Evolutionary conservation across 2,797 vertebrate species (phyloP), one percentile per base, ranked within the genome.

Genomic region (Astyanax mexicanus): DNA sequence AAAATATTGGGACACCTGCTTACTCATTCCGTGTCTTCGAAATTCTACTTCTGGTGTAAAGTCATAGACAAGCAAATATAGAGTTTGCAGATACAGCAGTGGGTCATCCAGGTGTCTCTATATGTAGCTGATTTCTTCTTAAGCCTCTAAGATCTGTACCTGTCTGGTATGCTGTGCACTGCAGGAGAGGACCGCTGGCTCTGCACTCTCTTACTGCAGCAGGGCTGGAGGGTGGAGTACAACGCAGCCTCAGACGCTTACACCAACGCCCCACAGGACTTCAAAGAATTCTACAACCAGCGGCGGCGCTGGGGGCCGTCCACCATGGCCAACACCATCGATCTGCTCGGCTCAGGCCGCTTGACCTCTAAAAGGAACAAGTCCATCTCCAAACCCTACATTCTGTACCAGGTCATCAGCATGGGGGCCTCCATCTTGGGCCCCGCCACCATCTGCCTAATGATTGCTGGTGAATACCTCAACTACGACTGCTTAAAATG

Each of bases 101-200:
- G n/a, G n/a, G n/a, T n/a, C n/a, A n/a, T n/a, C n/a, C n/a, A n/a
- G n/a, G n/a, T n/a, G n/a, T n/a, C n/a, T n/a, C n/a, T n/a, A n/a
- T n/a, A n/a, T n/a, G n/a, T n/a, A n/a, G n/a, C n/a, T n/a, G n/a
- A n/a, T n/a, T n/a, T n/a, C n/a, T n/a, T n/a, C n/a, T n/a, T n/a
- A n/a, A n/a, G n/a, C n/a, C n/a, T n/a, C n/a, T n/a, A n/a, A n/a
- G n/a, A n/a, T n/a, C n/a, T 45, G 44, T 47, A 47, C 47, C 17
- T n/a, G 7, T 19, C 23, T 52, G 49, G 51, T 1, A n/a, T 3
- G 12, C 25, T 15, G 12, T 55, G 32, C 32, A 61, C 40, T 61
- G 1, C 71, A 94, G 93, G 93, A 29, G 93, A 94, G 71, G 93
- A 94, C 69, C 92, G 93, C 69, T 94, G 93, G 93, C 78, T 94